Conservation (phyloP, 1,140 invertebrate genomes). For the Archegozetes longisetosus region DNA sequence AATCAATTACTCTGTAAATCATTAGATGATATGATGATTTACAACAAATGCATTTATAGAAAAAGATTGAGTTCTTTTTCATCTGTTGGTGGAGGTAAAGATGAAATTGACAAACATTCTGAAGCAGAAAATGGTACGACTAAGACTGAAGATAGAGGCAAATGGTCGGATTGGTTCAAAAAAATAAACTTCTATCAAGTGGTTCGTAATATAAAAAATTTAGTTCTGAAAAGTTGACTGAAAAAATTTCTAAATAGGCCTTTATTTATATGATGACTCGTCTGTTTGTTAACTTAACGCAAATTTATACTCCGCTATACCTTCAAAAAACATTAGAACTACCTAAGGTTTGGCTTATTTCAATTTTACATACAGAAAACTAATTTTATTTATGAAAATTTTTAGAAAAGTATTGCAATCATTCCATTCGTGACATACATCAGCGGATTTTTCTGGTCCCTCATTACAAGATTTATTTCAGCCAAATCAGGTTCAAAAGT, state of each 20-base stretch:
- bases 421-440: constrained; percentile 71
- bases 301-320: constrained; percentile 79
- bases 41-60: background rate
- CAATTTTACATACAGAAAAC: background rate
- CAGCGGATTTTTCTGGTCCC: constrained; percentile 59
- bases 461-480: constrained; percentile 49
- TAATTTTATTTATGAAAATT: constrained; percentile 17
- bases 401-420: constrained; percentile 53
- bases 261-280: constrained; percentile 73
- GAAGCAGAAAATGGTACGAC: background rate
- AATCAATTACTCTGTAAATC: background rate
- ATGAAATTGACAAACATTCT: background rate
- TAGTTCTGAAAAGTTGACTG: too few relatives aligned
- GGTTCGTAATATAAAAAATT: background rate
- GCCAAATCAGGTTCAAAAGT: constrained; percentile 49
- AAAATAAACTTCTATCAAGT: background rate
- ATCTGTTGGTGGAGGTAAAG: background rate
- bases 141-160: background rate
- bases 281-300: constrained; percentile 72
- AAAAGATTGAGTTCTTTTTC: background rate
- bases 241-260: constrained; percentile 25
- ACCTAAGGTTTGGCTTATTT: constrained; percentile 35
- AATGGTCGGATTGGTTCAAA: background rate
- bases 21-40: background rate
- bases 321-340: constrained; percentile 59